These are phyloP conservation scores for Haliclona indistincta DNA, from an alignment of 37 sponge, comb jelly and placozoan species.

Conservation along the genomic window DNA sequence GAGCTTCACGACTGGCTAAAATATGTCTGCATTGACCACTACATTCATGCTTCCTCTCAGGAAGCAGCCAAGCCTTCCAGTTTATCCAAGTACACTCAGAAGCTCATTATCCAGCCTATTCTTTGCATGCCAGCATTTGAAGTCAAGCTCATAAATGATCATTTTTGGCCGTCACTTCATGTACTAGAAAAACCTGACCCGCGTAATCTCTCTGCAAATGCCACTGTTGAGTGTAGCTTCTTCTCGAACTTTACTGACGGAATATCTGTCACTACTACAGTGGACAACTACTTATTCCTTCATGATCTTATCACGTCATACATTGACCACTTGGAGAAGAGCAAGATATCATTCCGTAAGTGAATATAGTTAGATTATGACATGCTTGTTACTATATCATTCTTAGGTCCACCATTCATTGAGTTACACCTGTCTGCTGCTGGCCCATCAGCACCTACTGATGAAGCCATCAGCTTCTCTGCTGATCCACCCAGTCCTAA, in stretches of 20 bases:
- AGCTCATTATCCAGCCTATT: slow-evolving; percentile 49
- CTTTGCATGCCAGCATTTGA: slow-evolving; percentile 66
- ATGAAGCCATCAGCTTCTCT: not conserved
- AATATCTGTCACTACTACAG: slow-evolving; percentile 86
- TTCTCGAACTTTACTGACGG: slow-evolving; percentile 57
- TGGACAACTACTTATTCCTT: slow-evolving; percentile 90
- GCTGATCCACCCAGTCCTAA: not conserved
- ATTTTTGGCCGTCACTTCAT: slow-evolving; percentile 70
- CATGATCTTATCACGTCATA: slow-evolving; percentile 83
- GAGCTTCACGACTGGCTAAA: slow-evolving; percentile 61
- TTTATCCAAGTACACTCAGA: slow-evolving; percentile 32
- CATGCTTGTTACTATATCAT: not conserved
- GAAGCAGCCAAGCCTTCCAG: not conserved
- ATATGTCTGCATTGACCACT: slow-evolving; percentile 63
- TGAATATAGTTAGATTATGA: not conserved
- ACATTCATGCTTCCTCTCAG: slow-evolving; percentile 27
- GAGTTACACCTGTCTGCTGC: not conserved
- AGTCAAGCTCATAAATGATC: slow-evolving; percentile 67
- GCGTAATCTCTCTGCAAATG: not conserved
- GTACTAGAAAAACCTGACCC: not conserved
- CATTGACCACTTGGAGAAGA: slow-evolving; percentile 69
- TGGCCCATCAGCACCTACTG: not conserved
- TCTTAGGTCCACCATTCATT: not conserved
- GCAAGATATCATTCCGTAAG: slow-evolving; percentile 30
- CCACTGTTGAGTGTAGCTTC: slow-evolving; percentile 74